Base-by-base conservation (phyloP, 2,888 invertebrate genomes). In the Euspilapteryx auroguttella region DNA sequence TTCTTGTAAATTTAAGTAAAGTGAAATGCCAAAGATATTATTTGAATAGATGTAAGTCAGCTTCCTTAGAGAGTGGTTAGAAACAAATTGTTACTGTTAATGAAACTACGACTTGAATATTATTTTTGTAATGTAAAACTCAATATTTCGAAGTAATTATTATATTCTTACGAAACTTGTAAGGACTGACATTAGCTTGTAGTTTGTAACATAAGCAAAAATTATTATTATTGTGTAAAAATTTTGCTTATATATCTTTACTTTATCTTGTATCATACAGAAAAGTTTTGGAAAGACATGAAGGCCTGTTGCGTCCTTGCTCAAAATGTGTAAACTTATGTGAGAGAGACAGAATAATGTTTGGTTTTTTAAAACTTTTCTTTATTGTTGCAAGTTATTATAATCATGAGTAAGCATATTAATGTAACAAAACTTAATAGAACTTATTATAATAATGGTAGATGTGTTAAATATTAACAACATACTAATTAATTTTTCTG, bases 11-110 rank as follows among this genome's bases (percentile, higher is more conserved):
- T 44, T 34, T 49, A 50, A 61, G 57, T 49, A 47, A 53, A 54
- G 49, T 45, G 49, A 54, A 56, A 71, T 73, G 58, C 75, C 73
- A 75, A 75, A 75, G 73, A 73, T 69, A 56, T 56, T 55, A n/a
- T n/a, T 45, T 8, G 44, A 50, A 46, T 73, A 73, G 71, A 45
- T 64, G 38, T 73, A 71, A 68, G 71, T 55, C 49, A 51, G 50
- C 49, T 40, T 56, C 47, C 17, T 17, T 5, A 6, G n/a, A n/a
- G n/a, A n/a, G n/a, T 49, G 66, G 55, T 49, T 68, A 58, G 71
- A 73, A 73, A 71, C 73, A 73, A 58, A 71, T 73, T 73, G 64
- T 73, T 73, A 73, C 73, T 73, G 73, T 71, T 62, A 42, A 45
- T 41, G 39, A 46, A 37, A 40, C 28, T 14, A 10, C 10, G 12